Base-by-base conservation (phyloP, 2,888 invertebrate genomes). In the Lysandra bellargus region DNA sequence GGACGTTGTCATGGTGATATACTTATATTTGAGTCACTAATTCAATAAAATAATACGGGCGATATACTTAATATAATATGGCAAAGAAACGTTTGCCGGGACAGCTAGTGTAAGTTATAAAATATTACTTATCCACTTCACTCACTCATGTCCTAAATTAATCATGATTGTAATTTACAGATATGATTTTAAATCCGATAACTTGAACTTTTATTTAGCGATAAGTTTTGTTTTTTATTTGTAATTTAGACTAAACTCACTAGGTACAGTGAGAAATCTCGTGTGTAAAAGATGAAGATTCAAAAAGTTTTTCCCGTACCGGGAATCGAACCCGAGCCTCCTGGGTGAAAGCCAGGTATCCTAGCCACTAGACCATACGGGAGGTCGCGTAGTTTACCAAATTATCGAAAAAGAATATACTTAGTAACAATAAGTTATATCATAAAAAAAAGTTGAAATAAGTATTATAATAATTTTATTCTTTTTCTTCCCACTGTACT, bases 301-400 rank as follows among this genome's bases (percentile, higher is more conserved):
- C 30, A 57, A 76, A 53, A 33, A 17, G 12, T 5, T 1, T 64
- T 95, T 96, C 95, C 96, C 95, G 95, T 96, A 96, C 96, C 96
- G 96, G 96, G 96, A 96, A 96, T 96, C 96, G 96, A 96, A 96
- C 96, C 96, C 96, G 96, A 96, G 96, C 96, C 96, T 96, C 96
- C 96, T 96, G 96, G 96, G 95, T 96, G 96, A 96, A 95, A 96
- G 96, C 96, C 96, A 96, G 96, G 95, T 96, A 96, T 96, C 96
- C 95, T 96, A 95, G 95, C 96, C 96, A 96, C 95, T 96, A 96
- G 96, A 96, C 95, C 95, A 95, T 95, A 95, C 95, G 95, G 95
- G 95, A 95, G 76, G 9, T 53, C 1, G 4, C 0, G 0, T 0
- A 0, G 0, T 0, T 0, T 0, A 6, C 4, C 5, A 57, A 76